Conservation (phyloP, 2,888 invertebrate species). For the Ischnus inquisitorius region DNA sequence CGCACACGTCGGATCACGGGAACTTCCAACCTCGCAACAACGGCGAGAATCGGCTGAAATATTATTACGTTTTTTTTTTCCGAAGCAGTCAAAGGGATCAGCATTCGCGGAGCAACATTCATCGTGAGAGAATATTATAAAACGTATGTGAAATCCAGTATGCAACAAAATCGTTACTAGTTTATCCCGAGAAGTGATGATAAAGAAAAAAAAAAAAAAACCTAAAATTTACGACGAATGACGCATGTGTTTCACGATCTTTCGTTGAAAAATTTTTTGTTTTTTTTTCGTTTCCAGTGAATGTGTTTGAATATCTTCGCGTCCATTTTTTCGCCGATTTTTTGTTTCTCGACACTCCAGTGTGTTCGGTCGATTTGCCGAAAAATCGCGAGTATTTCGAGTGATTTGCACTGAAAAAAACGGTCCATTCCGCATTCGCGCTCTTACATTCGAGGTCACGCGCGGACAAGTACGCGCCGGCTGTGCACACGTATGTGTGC, state of each 20-base stretch:
- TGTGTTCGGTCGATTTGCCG: not conserved
- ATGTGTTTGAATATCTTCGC: not conserved
- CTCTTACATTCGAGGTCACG: slow-evolving; percentile 5
- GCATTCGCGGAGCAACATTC: slow-evolving; percentile 28
- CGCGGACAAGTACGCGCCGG: not conserved
- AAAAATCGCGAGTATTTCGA: not conserved
- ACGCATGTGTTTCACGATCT: not conserved
- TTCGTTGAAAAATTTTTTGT: not conserved
- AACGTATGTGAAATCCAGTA: slow-evolving; percentile 42
- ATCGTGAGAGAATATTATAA: slow-evolving; percentile 20
- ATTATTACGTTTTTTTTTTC: not conserved
- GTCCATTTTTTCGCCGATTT: not conserved
- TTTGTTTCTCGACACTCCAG: not conserved
- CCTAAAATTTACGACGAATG: slow-evolving; percentile 7
- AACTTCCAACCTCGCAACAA: slow-evolving; percentile 16
- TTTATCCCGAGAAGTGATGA: slow-evolving; percentile 25
- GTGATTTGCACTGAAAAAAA: not conserved
- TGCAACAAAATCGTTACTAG: not conserved
- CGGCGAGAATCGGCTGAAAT: not conserved
- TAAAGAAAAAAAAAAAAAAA: not conserved
- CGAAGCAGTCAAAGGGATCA: slow-evolving; percentile 35
- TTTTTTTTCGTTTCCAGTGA: slow-evolving; percentile 4
- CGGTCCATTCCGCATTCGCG: not conserved
- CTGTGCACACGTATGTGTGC: not conserved
- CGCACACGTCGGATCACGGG: not conserved